phyloP scores from a whole-genome alignment of 2,797 vertebrate genomes.

The Pyrrhura leucotis region DNA sequence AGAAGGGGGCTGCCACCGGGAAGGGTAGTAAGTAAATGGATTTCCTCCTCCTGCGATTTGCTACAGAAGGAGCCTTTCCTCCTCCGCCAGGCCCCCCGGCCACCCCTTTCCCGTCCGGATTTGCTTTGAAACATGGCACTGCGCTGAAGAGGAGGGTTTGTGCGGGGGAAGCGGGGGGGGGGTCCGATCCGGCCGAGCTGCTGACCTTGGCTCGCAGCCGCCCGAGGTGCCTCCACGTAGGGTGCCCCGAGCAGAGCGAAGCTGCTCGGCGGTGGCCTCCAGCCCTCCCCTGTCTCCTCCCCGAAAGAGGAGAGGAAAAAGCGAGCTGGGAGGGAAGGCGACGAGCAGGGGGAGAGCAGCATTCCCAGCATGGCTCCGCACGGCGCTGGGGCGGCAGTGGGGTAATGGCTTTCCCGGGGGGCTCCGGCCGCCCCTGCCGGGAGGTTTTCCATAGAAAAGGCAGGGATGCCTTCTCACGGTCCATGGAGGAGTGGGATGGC shows the following conservation, averaged over 20 bases:
- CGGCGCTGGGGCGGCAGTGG: conserved; percentile 30
- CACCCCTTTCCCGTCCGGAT: conserved; percentile 60
- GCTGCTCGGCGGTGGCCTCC: not conserved
- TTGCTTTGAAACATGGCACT: conserved; percentile 90
- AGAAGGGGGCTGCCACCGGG: not conserved
- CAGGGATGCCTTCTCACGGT: not conserved
- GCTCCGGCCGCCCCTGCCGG: not conserved
- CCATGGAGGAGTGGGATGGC: not conserved
- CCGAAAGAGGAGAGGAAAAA: conserved; percentile 16
- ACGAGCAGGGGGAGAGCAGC: not conserved
- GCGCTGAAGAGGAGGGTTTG: conserved; percentile 61
- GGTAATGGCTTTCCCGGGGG: not conserved
- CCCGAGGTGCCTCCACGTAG: not conserved
- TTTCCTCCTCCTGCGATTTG: conserved; percentile 29
- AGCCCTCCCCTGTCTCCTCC: conserved; percentile 11
- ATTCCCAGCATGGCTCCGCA: conserved; percentile 69
- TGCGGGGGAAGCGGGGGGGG: not conserved
- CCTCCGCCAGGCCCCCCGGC: conserved; percentile 50
- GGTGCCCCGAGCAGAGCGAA: not conserved
- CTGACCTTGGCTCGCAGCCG: not conserved
- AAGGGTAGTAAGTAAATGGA: conserved; percentile 30
- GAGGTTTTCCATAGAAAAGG: not conserved
- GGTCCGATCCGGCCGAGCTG: not conserved
- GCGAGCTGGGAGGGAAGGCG: conserved; percentile 55
- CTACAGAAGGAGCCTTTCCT: conserved; percentile 43